Conservation (phyloP, 1,140 invertebrate genomes). For the Pogonognathellus flavescens region DNA sequence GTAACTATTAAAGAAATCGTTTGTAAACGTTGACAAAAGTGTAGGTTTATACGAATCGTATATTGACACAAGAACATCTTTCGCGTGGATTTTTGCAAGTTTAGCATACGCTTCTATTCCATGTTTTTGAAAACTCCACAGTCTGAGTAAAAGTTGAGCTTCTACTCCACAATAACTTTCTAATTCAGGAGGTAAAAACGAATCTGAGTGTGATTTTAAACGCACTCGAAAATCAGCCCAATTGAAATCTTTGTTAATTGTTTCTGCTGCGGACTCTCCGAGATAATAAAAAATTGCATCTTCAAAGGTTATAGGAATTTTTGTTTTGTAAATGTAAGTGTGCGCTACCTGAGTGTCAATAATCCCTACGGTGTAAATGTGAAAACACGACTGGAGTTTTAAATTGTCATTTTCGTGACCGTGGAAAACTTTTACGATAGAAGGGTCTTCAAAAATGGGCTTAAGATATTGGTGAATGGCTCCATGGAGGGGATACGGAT, state of each 20-base stretch:
- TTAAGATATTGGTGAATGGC: background rate
- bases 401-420: background rate
- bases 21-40: background rate
- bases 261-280: background rate
- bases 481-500: background rate
- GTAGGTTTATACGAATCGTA: background rate
- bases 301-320: background rate
- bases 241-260: background rate
- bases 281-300: background rate
- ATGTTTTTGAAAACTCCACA: background rate
- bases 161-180: background rate
- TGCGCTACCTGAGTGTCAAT: background rate
- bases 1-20: background rate
- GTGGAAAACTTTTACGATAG: background rate
- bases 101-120: background rate
- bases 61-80: background rate
- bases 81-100: background rate
- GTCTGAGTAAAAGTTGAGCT: background rate
- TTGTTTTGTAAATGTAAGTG: background rate
- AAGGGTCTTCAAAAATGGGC: background rate
- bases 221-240: background rate
- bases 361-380: background rate
- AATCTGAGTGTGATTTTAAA: background rate
- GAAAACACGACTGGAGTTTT: background rate
- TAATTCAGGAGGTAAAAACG: background rate